phyloP scores from a whole-genome alignment of 2,888 invertebrate genomes.

The Stenotaenia linearis region DNA sequence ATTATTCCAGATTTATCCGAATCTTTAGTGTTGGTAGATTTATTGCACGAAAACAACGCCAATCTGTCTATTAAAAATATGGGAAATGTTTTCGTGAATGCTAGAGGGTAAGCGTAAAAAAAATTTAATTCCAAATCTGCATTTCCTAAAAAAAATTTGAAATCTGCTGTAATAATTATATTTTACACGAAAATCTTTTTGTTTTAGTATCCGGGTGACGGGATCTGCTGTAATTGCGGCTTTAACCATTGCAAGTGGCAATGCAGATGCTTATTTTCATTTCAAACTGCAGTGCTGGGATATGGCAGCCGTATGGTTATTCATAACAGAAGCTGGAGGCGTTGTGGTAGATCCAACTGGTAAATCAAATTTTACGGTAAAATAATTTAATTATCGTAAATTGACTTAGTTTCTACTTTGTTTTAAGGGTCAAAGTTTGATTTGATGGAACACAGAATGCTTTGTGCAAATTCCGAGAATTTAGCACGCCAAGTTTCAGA shows the following conservation, averaged over 20 bases:
- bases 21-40: neutral
- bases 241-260: slow-evolving; percentile 86
- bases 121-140: too few species aligned
- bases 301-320: slow-evolving; percentile 72
- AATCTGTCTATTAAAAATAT: neutral
- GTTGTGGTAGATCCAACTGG: slow-evolving; percentile 77
- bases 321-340: slow-evolving; percentile 91
- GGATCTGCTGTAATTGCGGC: slow-evolving; percentile 93
- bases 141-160: too few species aligned
- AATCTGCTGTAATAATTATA: too few species aligned
- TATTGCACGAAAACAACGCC: neutral
- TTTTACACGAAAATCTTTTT: too few species aligned
- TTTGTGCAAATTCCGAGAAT: neutral
- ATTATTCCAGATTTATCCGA: neutral
- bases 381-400: neutral
- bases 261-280: slow-evolving; percentile 80
- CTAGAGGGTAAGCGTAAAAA: neutral
- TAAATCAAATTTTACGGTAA: slow-evolving; percentile 41
- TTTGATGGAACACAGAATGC: neutral
- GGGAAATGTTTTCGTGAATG: neutral
- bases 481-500: neutral
- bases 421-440: neutral
- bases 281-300: slow-evolving; percentile 95
- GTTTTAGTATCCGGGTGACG: slow-evolving; percentile 66
- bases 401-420: too few species aligned